Evolutionary conservation across 2,113 vertebrate species (phyloP), one percentile per base, ranked within the genome.

Genomic region (Vulpes lagopus): DNA sequence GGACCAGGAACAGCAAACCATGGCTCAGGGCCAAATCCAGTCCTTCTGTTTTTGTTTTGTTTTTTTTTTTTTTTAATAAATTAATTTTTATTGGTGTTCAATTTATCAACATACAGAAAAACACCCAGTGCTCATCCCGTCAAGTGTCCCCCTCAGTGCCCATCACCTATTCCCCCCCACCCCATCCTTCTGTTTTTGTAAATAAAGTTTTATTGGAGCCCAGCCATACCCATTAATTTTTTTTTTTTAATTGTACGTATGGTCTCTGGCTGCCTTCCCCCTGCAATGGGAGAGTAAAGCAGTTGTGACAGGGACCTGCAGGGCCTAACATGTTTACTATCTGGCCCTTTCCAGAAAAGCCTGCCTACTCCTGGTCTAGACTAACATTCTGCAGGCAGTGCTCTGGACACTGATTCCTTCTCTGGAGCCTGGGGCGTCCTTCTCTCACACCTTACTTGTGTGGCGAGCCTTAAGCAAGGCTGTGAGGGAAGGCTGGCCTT

Each of bases 181-280:
- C 35, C 35, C 35, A 35, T 0, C 81, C 51, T 57, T 64, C 88
- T 25, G 19, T 57, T 88, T 91, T 62, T 84, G 12, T 69, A 81
- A 73, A 87, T 83, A 87, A 86, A 94, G 22, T 51, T 91, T 88
- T 93, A 64, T 3, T 59, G 20, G 83, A 73, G 82, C 65, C 89
- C 17, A 65, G 10, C 23, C 30, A 73, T 9, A 78, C 15, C 25
- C n/a, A 30, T 71, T 16, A 20, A 25, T 16, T 4, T 17, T 69
- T 20, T 3, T 71, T 78, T 69, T 22, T 3, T 1, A 79, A 86
- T 51, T 78, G 27, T 78, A 53, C 3, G 4, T 23, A 51, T 2
- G 35, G 16, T 57, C 60, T 22, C 2, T 10, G 71, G 78, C 19
- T 16, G 23, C 71, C 35, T 57, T 22, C 23, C 43, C 35, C 20